Evolutionary conservation across 35 echinoderm and acorn worm species (phyloP).

Genomic region (Lytechinus variegatus): DNA sequence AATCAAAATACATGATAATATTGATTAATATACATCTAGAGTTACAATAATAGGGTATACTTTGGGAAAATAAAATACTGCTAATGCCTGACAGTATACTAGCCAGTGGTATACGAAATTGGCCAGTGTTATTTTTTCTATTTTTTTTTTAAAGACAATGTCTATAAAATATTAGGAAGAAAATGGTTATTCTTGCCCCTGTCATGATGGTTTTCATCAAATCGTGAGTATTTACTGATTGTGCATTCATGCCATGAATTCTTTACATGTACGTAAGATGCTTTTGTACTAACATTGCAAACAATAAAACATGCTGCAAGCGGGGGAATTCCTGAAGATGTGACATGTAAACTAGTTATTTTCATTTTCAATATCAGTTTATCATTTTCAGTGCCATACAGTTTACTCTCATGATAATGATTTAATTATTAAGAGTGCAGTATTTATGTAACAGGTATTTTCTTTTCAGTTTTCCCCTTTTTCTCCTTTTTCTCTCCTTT

Average conservation of each 20-base stretch:
- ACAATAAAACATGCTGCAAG: background rate
- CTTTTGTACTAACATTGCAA: background rate
- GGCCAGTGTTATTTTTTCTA: background rate
- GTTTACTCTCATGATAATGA: background rate
- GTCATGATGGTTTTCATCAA: background rate
- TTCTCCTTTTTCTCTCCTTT: no score
- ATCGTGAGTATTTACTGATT: slow-evolving; percentile 8
- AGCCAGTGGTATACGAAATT: no score
- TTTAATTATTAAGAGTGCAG: background rate
- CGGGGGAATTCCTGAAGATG: background rate
- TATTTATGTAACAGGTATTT: no score
- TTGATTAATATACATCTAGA: background rate
- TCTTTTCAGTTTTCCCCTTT: no score
- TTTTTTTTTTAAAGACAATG: background rate
- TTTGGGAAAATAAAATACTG: background rate
- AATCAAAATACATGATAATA: background rate
- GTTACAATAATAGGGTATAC: background rate
- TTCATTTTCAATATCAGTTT: background rate
- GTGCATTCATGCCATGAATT: background rate
- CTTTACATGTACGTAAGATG: background rate
- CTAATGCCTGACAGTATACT: background rate
- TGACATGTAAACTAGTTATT: background rate
- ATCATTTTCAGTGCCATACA: background rate
- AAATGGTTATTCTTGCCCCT: background rate
- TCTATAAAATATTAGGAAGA: background rate